phyloP scores from a whole-genome alignment of 2,888 invertebrate genomes.

The Saturnia japonica region DNA sequence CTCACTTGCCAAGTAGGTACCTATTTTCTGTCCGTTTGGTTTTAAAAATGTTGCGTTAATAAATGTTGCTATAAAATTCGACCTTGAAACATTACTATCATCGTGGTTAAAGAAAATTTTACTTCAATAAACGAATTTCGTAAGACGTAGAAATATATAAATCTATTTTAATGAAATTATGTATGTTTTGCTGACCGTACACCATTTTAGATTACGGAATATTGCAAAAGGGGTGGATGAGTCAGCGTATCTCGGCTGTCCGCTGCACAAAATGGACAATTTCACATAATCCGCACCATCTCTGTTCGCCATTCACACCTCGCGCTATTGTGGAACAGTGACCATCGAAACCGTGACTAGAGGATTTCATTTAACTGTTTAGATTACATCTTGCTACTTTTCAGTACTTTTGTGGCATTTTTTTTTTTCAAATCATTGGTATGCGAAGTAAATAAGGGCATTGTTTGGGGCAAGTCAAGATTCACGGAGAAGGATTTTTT shows the following conservation, averaged over 20 bases:
- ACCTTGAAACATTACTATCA: too few species aligned
- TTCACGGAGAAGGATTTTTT: neutral
- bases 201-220: slow-evolving; percentile 17
- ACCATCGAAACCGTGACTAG: slow-evolving; percentile 18
- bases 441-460: neutral
- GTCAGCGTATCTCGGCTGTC: slow-evolving; percentile 38
- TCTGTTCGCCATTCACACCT: slow-evolving; percentile 41
- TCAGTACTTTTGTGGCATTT: slow-evolving; percentile 6
- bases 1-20: too few species aligned
- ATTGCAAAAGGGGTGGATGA: slow-evolving; percentile 43
- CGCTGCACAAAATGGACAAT: slow-evolving; percentile 24
- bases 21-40: too few species aligned
- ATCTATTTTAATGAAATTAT: neutral
- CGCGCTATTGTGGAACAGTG: slow-evolving; percentile 30
- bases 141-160: neutral
- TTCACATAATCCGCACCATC: slow-evolving; percentile 17
- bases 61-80: too few species aligned
- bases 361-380: slow-evolving; percentile 29
- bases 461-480: neutral
- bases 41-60: too few species aligned
- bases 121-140: neutral
- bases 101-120: too few species aligned
- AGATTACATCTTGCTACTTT: slow-evolving; percentile 14
- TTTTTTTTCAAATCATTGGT: neutral
- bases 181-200: slow-evolving; percentile 35